Conservation (phyloP, 2,113 vertebrate species). For the Zapus hudsonius region DNA sequence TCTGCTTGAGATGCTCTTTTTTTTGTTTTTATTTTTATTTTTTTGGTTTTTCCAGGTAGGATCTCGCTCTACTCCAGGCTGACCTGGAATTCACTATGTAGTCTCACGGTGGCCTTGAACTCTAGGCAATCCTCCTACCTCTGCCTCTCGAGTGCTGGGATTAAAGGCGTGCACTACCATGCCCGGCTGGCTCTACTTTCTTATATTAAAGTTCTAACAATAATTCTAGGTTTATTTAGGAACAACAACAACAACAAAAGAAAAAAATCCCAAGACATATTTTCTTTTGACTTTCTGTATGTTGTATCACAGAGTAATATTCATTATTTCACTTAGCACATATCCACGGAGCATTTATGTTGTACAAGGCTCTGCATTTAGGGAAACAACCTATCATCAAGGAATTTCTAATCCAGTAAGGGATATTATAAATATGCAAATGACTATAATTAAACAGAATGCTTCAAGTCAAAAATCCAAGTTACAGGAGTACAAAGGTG, state of each 20-base stretch:
- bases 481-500: background rate
- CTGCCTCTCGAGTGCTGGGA: too few species aligned
- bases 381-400: slow-evolving; percentile 19
- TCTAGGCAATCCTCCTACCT: too few species aligned
- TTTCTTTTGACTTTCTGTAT: slow-evolving; percentile 38
- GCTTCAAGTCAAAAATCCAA: slow-evolving; percentile 38
- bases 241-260: slow-evolving; percentile 55
- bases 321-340: slow-evolving; percentile 27
- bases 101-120: too few species aligned
- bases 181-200: background rate
- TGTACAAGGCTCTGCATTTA: slow-evolving; percentile 25
- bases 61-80: too few species aligned
- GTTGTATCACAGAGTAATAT: background rate
- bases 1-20: background rate
- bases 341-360: slow-evolving; percentile 2
- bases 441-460: slow-evolving; percentile 45
- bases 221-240: slow-evolving; percentile 34
- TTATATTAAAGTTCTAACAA: slow-evolving; percentile 24
- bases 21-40: background rate
- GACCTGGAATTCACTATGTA: too few species aligned
- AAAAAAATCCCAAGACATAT: too few species aligned
- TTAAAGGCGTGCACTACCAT: too few species aligned
- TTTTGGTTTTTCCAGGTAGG: too few species aligned
- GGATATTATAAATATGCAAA: slow-evolving; percentile 44
- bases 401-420: slow-evolving; percentile 3